Evolutionary conservation across 2,888 invertebrate genomes (phyloP).

Genomic region (Agonopterix subpropinquella): DNA sequence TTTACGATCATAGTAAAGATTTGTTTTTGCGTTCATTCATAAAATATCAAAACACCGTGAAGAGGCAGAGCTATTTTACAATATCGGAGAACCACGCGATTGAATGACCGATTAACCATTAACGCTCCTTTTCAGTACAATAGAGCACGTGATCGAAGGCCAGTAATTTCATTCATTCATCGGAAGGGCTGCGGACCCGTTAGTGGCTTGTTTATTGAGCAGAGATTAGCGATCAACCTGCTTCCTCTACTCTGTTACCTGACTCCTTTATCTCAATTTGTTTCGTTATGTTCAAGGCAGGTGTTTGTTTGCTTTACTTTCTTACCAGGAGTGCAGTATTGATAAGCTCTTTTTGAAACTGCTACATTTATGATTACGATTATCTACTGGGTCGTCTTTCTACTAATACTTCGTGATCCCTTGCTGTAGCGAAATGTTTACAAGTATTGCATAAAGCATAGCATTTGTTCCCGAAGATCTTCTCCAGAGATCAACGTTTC

Average conservation of each 20-base stretch:
- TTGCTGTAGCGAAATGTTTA: too few species aligned
- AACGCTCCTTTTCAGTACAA: slow-evolving; percentile 56
- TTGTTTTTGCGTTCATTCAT: slow-evolving; percentile 56
- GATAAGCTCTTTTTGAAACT: too few species aligned
- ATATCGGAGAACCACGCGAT: slow-evolving; percentile 43
- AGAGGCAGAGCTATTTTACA: slow-evolving; percentile 49
- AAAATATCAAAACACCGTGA: slow-evolving; percentile 44
- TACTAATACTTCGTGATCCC: too few species aligned
- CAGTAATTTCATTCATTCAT: slow-evolving; percentile 62
- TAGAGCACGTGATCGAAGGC: slow-evolving; percentile 55
- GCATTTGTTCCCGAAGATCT: too few species aligned
- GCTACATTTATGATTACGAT: too few species aligned
- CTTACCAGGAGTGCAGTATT: too few species aligned
- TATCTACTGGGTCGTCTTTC: too few species aligned
- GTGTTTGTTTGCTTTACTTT: background rate
- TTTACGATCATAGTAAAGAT: slow-evolving; percentile 44
- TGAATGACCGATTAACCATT: slow-evolving; percentile 64
- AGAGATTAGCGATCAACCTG: slow-evolving; percentile 26
- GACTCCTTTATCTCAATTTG: slow-evolving; percentile 14
- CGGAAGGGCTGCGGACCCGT: slow-evolving; percentile 38
- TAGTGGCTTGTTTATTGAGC: slow-evolving; percentile 24
- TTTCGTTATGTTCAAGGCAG: slow-evolving; percentile 2
- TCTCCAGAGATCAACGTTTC: too few species aligned
- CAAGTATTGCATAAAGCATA: too few species aligned
- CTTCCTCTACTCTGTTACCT: slow-evolving; percentile 12